phyloP scores from a whole-genome alignment of 2,797 vertebrate genomes.

The Cuniculus paca region DNA sequence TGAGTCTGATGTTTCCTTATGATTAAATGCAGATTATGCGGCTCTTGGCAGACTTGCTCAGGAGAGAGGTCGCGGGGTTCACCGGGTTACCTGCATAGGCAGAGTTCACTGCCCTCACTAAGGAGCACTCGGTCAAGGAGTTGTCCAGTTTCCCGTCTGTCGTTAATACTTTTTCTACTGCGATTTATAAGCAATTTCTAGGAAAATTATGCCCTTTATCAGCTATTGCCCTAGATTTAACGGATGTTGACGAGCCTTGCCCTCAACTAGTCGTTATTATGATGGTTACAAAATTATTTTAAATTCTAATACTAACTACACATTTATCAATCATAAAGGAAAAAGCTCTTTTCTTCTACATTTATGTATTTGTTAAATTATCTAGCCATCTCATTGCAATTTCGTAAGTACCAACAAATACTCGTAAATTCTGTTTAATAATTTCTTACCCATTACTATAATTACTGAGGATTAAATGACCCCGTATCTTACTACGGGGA shows the following conservation, averaged over 20 bases:
- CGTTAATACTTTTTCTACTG: neutral
- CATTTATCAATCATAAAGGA: neutral
- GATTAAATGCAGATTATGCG: too few relatives aligned
- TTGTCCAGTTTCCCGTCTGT: neutral
- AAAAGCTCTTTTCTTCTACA: neutral
- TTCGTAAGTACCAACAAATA: neutral
- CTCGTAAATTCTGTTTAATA: neutral
- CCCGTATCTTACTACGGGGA: neutral
- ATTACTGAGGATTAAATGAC: neutral
- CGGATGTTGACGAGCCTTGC: neutral
- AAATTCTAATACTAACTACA: neutral
- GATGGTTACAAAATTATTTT: neutral
- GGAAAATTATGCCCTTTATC: neutral
- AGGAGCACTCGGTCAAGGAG: neutral
- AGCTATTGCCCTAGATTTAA: neutral
- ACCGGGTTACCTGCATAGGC: neutral
- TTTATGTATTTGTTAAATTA: neutral
- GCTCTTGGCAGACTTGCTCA: accelerated
- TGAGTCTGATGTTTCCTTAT: neutral
- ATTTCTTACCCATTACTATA: neutral
- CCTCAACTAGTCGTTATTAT: neutral
- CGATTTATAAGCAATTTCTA: neutral
- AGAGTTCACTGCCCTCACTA: neutral
- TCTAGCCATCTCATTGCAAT: neutral
- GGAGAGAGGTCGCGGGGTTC: neutral